Conservation (phyloP, 2,113 vertebrate genomes). For the Cryptotis parvus region DNA sequence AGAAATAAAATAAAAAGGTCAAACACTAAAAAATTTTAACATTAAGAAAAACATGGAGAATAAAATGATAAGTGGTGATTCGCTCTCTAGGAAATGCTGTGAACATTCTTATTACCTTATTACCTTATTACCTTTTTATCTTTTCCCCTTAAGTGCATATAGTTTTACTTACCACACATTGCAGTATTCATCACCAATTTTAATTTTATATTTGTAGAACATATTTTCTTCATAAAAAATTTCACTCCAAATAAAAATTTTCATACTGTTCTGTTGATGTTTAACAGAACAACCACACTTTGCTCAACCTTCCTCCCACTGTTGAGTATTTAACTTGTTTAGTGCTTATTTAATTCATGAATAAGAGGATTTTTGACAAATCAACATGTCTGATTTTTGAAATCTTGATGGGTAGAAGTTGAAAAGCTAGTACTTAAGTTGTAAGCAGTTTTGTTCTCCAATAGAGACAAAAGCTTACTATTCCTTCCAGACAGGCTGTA, state of each 20-base stretch:
- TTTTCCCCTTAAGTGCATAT: background rate
- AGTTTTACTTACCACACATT: background rate
- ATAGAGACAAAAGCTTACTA: background rate
- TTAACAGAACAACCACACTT: background rate
- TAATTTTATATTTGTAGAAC: conserved; percentile 18
- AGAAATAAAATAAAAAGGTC: background rate
- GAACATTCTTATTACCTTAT: conserved; percentile 21
- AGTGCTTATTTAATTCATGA: background rate
- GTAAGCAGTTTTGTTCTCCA: background rate
- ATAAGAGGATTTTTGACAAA: conserved; percentile 11
- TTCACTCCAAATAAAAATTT: background rate
- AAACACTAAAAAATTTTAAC: background rate
- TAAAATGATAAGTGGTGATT: background rate
- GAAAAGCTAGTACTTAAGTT: background rate
- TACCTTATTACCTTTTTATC: conserved; percentile 32
- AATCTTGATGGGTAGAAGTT: conserved; percentile 15
- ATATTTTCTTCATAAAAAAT: conserved; percentile 47
- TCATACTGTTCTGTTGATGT: no score
- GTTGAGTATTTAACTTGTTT: background rate
- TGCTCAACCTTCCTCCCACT: background rate
- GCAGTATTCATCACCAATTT: background rate
- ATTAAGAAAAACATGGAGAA: background rate
- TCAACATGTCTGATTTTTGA: conserved; percentile 18
- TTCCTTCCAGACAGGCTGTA: background rate
- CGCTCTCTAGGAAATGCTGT: background rate